Conservation (phyloP, 2,113 vertebrate genomes). For the Ia io region DNA sequence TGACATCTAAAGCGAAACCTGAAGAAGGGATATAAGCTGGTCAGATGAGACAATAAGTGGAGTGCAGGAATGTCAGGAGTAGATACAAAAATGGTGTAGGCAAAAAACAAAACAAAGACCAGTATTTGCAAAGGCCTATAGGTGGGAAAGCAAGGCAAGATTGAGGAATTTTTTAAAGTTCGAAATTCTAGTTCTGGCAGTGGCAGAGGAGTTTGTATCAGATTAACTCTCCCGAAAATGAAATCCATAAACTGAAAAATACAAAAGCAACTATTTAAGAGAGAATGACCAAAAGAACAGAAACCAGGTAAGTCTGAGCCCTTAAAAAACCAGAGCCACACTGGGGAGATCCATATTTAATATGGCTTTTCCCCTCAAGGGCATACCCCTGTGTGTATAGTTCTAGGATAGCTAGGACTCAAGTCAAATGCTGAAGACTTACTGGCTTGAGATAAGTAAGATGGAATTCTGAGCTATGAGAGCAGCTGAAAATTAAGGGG, state of each 20-base stretch:
- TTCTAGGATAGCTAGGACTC: neutral
- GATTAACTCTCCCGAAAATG: neutral
- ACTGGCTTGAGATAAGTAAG: neutral
- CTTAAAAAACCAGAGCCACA: neutral
- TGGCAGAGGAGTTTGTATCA: neutral
- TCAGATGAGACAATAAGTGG: neutral
- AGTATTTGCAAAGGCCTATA: neutral
- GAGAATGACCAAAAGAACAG: neutral
- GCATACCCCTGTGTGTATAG: neutral
- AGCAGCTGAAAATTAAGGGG: neutral
- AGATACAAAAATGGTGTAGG: neutral
- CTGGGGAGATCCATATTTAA: neutral
- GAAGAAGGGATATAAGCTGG: conserved; percentile 13
- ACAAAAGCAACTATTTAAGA: neutral
- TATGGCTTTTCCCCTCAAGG: neutral
- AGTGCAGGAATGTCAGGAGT: neutral
- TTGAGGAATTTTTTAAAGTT: neutral
- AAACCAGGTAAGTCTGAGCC: neutral
- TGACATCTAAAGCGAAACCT: conserved; percentile 11
- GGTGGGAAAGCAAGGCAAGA: neutral
- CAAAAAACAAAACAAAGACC: neutral
- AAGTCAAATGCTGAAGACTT: neutral
- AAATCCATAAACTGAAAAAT: conserved; percentile 14
- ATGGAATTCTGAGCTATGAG: neutral
- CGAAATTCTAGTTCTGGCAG: conserved; percentile 1